Evolutionary conservation across 2,888 invertebrate genomes (phyloP).

Genomic region (Rhopalosiphum nymphaeae): DNA sequence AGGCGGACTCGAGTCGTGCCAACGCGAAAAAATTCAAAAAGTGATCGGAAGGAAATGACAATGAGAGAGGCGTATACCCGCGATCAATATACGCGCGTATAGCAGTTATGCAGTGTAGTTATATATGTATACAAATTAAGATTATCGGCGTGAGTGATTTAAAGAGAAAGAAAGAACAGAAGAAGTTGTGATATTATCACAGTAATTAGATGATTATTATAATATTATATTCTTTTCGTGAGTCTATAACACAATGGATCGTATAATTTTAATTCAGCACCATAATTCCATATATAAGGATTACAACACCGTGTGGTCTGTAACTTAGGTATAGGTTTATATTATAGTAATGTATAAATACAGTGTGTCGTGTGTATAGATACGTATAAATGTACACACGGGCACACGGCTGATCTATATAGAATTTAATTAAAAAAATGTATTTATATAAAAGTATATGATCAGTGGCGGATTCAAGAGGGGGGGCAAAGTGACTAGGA

Average conservation of each 20-base stretch:
- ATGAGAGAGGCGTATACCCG: slow-evolving; percentile 35
- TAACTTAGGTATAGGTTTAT: neutral
- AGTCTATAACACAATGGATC: neutral
- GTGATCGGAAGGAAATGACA: slow-evolving; percentile 47
- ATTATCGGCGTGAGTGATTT: neutral
- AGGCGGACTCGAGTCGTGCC: slow-evolving; percentile 48
- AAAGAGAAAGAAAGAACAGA: slow-evolving; percentile 18
- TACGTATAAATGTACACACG: neutral
- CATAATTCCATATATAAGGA: neutral
- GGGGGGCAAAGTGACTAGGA: too few relatives aligned
- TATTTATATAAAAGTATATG: neutral
- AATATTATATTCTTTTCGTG: neutral
- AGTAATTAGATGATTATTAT: neutral
- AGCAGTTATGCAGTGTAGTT: neutral
- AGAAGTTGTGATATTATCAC: slow-evolving; percentile 18
- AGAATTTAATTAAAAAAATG: neutral
- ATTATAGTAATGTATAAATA: neutral
- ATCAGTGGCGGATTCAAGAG: too few relatives aligned
- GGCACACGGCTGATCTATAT: neutral
- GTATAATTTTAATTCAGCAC: neutral
- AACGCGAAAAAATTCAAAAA: slow-evolving; percentile 25
- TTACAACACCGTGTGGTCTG: slow-evolving; percentile 3
- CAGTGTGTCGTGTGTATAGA: neutral
- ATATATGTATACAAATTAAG: slow-evolving; percentile 22
- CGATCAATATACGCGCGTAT: neutral